Conservation (phyloP, 2,113 vertebrate genomes). For the Callaeas wilsoni region DNA sequence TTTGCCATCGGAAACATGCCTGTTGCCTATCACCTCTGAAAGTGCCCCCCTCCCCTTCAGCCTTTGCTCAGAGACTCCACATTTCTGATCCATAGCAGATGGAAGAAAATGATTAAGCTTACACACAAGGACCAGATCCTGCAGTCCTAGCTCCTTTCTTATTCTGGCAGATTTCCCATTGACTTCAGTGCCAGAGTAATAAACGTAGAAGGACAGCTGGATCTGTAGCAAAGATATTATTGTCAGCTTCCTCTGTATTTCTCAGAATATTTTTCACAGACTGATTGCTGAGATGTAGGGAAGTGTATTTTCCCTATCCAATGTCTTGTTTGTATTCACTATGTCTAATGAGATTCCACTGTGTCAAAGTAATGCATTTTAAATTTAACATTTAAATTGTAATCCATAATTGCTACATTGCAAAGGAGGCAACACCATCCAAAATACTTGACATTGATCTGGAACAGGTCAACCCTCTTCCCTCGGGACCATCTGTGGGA, state of each 20-base stretch:
- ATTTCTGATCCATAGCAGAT: slow-evolving; percentile 44
- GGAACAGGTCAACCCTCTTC: background rate
- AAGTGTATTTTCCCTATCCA: slow-evolving; percentile 5
- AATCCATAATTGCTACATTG: background rate
- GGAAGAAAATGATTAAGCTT: slow-evolving; percentile 34
- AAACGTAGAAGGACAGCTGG: slow-evolving; percentile 21
- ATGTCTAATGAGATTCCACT: background rate
- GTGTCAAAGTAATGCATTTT: background rate
- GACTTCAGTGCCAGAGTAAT: slow-evolving; percentile 35
- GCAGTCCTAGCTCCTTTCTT: background rate
- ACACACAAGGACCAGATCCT: slow-evolving; percentile 15
- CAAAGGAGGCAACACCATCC: background rate
- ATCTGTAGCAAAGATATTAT: slow-evolving; percentile 32
- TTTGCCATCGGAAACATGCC: background rate
- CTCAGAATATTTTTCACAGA: slow-evolving; percentile 30
- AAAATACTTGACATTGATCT: background rate
- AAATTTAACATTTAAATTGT: background rate
- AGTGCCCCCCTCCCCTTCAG: background rate
- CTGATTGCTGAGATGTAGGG: background rate
- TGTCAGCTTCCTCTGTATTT: slow-evolving; percentile 16
- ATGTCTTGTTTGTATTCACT: slow-evolving; percentile 9
- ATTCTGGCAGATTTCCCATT: slow-evolving; percentile 19
- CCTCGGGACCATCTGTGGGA: background rate
- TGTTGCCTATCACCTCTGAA: background rate
- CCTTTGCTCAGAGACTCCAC: background rate